Conservation (phyloP, 2,888 invertebrate genomes). For the Cerastoderma edule region DNA sequence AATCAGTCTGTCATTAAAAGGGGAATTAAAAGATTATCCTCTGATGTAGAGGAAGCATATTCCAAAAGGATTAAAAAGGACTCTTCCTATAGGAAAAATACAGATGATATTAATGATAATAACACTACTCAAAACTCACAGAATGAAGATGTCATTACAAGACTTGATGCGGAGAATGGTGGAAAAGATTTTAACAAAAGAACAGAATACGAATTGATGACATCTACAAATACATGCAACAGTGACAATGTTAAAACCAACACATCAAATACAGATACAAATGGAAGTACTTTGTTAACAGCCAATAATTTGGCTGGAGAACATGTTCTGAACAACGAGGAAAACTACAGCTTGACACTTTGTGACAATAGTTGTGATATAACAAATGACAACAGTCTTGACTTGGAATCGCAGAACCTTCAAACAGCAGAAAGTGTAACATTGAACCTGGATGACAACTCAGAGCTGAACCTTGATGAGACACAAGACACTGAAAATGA, state of each 20-base stretch:
- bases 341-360: too few species aligned
- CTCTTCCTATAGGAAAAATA: background rate
- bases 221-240: background rate
- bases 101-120: background rate
- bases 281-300: background rate
- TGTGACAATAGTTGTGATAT: background rate
- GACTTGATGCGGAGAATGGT: background rate
- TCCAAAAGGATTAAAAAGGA: background rate
- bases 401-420: constrained; percentile 2
- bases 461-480: constrained; percentile 1
- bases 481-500: background rate
- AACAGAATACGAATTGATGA: background rate
- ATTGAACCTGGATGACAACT: background rate
- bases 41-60: background rate
- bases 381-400: background rate
- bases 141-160: background rate
- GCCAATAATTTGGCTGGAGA: background rate
- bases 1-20: background rate
- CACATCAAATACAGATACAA: too few species aligned
- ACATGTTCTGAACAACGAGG: too few species aligned
- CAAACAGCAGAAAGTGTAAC: background rate
- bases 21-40: background rate
- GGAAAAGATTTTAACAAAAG: constrained; percentile 3
- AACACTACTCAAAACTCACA: background rate
- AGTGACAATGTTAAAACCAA: background rate